Base-by-base conservation (phyloP, 2,113 vertebrate species). In the Zosterops hypoxanthus region DNA sequence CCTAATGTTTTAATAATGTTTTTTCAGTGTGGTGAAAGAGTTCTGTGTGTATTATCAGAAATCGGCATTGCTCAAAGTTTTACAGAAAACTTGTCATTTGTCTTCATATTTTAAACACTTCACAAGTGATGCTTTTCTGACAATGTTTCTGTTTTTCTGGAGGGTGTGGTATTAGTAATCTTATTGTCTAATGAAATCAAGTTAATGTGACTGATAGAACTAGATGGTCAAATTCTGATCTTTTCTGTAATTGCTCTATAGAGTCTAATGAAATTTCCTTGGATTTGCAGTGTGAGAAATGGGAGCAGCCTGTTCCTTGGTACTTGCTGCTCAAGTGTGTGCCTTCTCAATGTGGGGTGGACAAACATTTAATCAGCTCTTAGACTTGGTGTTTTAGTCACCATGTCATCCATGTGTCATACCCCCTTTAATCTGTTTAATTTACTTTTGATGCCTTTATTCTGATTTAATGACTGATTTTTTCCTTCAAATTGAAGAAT, bases 201-300 rank as follows among this genome's bases (percentile, higher is more conserved):
- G 22, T 79, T 89, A 87, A 61, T 8, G 5, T 87, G 66, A 26
- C 46, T 96, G 87, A 90, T 46, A 90, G 70, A 94, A 82, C 61
- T 46, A 89, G 89, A 79, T 12, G 33, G 77, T 71, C 25, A 92
- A 92, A 87, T 88, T 80, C 78, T 80, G 31, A 29, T 90, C 10
- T 95, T 82, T 94, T 92, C 70, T 65, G n/a, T 76, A 91, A 86
- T 89, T 50, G 46, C 29, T 76, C 65, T 41, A 4, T 22, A 61
- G 57, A 68, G 20, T 70, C 7, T 88, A 95, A 92, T 85, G 41
- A 92, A 87, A 89, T 96, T 91, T 96, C 49, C 82, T 75, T 82
- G 53, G 12, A 63, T 92, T 88, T 93, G 21, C 31, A 57, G 17
- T 55, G 18, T 42, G 59, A 72, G 49, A 86, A 84, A n/a, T 29